Percentiles rank a stretch among this genome's conserved stretches.
Conservation (phyloP, 1,140 invertebrate species). For the Gryllus bimaculatus region DNA sequence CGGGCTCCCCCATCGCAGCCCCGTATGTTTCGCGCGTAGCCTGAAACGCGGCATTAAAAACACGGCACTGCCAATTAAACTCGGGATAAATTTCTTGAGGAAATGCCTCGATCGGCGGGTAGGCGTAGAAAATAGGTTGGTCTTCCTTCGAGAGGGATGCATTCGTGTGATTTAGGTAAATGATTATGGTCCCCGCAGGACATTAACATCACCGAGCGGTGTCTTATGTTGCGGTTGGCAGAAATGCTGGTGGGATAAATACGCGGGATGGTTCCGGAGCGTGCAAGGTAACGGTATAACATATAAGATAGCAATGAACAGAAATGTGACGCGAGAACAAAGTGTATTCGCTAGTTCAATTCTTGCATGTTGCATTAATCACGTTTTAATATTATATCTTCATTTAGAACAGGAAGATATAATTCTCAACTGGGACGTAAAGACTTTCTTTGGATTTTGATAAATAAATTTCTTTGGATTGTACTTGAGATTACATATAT, state of each 20-base stretch:
- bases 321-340: too few species aligned
- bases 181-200: not conserved
- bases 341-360: too few species aligned
- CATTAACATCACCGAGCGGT: not conserved
- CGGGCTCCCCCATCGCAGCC: not conserved
- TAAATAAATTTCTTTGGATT: too few species aligned
- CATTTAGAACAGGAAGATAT: too few species aligned
- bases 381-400: too few species aligned
- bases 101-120: not conserved
- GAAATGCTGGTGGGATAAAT: not conserved
- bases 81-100: not conserved
- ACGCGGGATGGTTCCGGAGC: not conserved
- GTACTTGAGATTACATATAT: too few species aligned
- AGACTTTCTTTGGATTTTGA: too few species aligned
- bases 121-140: not conserved
- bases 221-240: not conserved
- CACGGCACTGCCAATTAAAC: not conserved
- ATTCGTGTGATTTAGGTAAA: not conserved
- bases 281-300: not conserved
- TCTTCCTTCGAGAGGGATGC: not conserved
- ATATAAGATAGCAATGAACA: too few species aligned
- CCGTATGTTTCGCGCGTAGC: not conserved
- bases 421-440: too few species aligned
- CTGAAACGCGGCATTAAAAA: not conserved
- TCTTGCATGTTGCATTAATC: too few species aligned